These are phyloP conservation scores for Centropus bengalensis DNA, from an alignment of 2,113 vertebrate species.

Conservation along the genomic window DNA sequence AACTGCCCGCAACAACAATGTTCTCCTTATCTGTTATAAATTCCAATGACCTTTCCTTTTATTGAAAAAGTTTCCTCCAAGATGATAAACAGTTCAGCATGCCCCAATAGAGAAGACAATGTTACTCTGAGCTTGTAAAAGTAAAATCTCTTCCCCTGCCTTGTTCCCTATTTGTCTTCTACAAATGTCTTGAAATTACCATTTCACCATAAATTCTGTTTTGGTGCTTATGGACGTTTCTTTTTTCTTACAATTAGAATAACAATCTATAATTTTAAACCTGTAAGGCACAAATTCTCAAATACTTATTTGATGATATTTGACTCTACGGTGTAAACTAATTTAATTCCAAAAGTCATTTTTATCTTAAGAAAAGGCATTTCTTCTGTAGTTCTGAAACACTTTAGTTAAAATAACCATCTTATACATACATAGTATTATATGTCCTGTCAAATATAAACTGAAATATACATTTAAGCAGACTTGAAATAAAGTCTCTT, in stretches of 20 bases:
- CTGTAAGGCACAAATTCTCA: neutral
- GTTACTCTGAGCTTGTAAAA: neutral
- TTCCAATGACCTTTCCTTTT: neutral
- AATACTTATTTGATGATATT: neutral
- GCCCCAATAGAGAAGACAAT: neutral
- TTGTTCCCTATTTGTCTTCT: neutral
- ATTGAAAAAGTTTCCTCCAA: neutral
- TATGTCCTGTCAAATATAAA: neutral
- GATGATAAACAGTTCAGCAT: neutral
- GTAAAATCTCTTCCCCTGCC: neutral
- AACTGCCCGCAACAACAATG: neutral
- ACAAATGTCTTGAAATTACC: accelerated
- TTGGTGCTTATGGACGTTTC: neutral
- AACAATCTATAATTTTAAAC: neutral
- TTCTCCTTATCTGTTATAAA: neutral
- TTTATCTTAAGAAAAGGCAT: neutral
- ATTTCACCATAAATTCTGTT: neutral
- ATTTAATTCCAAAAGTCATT: neutral
- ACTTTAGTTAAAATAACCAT: neutral
- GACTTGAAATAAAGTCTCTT: neutral
- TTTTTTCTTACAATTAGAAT: neutral
- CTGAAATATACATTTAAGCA: neutral
- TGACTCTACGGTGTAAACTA: neutral
- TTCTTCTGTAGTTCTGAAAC: neutral
- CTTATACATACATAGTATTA: neutral